A percentile compares a stretch with the other conserved stretches of the same genome.
phyloP scores from a whole-genome alignment of 2,113 vertebrate species.

The Limanda limanda region DNA sequence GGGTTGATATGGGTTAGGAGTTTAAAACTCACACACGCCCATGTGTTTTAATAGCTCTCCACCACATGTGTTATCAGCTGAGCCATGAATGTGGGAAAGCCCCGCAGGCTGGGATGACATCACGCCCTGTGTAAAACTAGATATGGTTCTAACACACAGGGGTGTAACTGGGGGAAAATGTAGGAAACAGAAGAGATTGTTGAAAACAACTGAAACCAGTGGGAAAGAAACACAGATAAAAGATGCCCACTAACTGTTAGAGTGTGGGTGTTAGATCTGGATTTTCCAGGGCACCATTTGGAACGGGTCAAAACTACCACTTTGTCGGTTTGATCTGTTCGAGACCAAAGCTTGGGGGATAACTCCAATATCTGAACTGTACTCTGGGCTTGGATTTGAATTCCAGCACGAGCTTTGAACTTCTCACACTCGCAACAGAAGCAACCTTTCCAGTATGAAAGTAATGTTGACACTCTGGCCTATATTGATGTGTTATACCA shows the following conservation, averaged over 20 bases:
- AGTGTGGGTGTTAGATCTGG: background rate
- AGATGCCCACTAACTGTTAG: constrained; percentile 5
- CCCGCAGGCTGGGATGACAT: constrained; percentile 73
- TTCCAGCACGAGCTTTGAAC: background rate
- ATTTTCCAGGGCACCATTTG: background rate
- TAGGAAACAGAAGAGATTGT: constrained; percentile 54
- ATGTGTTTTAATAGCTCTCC: constrained; percentile 70
- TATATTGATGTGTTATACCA: constrained; percentile 27
- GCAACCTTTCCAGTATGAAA: constrained; percentile 3
- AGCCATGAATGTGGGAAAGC: constrained; percentile 77
- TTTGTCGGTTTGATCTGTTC: background rate
- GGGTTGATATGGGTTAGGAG: constrained; percentile 69
- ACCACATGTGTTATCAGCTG: constrained; percentile 81
- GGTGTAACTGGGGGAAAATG: constrained; percentile 61
- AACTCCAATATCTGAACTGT: background rate
- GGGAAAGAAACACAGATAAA: constrained; percentile 48
- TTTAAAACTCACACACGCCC: constrained; percentile 72
- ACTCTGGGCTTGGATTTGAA: constrained; percentile 4
- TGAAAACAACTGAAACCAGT: constrained; percentile 56
- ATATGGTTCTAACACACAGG: constrained; percentile 64
- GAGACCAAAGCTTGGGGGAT: background rate
- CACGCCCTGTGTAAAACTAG: constrained; percentile 66
- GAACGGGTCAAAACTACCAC: background rate
- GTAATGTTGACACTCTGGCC: constrained; percentile 24
- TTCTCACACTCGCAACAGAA: background rate